These are phyloP conservation scores for Sinhomidia bicolor DNA, from an alignment of 2,888 invertebrate species.

Conservation along the genomic window DNA sequence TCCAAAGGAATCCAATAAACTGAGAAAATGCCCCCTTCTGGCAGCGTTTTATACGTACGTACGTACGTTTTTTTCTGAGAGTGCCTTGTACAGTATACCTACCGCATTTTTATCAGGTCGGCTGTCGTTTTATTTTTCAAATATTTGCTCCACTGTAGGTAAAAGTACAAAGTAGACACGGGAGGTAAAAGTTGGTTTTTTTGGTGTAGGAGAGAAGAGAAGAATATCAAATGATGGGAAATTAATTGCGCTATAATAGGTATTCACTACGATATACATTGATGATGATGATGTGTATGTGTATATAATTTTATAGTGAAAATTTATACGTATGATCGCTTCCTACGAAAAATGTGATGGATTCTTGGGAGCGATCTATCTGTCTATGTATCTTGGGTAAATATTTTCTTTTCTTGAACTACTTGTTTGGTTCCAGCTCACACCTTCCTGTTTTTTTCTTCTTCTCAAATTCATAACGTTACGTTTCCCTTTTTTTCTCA, in stretches of 20 bases:
- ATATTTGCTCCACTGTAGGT: neutral
- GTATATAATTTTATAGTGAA: too few relatives aligned
- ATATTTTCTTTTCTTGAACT: slow-evolving; percentile 19
- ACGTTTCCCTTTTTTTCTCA: neutral
- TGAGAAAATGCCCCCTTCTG: slow-evolving; percentile 60
- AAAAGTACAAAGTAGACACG: neutral
- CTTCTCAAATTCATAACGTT: neutral
- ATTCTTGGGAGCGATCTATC: too few relatives aligned
- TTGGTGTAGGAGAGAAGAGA: neutral
- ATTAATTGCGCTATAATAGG: neutral
- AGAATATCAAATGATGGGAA: neutral
- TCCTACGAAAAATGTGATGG: neutral
- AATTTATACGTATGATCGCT: too few relatives aligned
- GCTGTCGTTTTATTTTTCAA: neutral
- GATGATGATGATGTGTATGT: neutral
- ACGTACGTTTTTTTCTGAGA: slow-evolving; percentile 10
- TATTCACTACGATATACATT: neutral
- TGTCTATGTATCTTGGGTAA: too few relatives aligned
- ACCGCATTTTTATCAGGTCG: slow-evolving; percentile 45
- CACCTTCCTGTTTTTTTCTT: neutral
- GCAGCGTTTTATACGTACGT: slow-evolving; percentile 27
- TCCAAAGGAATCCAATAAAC: slow-evolving; percentile 65
- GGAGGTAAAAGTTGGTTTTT: neutral
- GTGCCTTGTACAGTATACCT: too few relatives aligned
- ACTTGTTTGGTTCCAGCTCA: neutral